Percentiles rank a stretch among this genome's conserved stretches.
Evolutionary conservation across 1,140 invertebrate species (phyloP).

Genomic region (Drosophila sp.): DNA sequence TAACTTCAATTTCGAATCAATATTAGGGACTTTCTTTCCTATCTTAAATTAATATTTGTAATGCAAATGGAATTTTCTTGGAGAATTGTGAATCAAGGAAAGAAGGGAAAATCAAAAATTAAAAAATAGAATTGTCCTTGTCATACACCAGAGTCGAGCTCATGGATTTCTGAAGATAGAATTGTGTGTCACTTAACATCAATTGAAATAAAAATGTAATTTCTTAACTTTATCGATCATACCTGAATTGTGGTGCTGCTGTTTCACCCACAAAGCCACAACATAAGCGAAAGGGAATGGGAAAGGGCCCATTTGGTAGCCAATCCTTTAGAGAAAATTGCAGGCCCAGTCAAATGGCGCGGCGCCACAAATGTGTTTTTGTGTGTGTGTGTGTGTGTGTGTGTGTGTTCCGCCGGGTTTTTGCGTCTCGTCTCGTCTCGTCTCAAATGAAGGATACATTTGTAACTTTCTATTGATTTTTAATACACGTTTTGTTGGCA

Average conservation of each 20-base stretch:
- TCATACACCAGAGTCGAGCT: too few species aligned
- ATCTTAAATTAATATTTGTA: too few species aligned
- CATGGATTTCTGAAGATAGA: too few species aligned
- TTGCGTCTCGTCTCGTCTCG: conserved; percentile 40
- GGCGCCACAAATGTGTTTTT: conserved; percentile 18
- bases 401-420: conserved; percentile 6
- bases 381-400: neutral
- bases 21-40: too few species aligned
- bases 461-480: conserved; percentile 77
- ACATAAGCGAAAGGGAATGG: neutral
- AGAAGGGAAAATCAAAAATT: too few species aligned
- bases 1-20: too few species aligned
- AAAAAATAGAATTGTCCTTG: too few species aligned
- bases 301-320: neutral
- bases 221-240: conserved; percentile 16
- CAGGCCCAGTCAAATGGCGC: conserved; percentile 12
- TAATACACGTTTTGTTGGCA: conserved; percentile 69
- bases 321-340: conserved; percentile 19
- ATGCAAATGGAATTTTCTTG: too few species aligned
- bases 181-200: too few species aligned
- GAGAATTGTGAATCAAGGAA: too few species aligned
- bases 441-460: conserved; percentile 67
- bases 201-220: neutral
- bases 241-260: conserved; percentile 3
- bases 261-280: neutral